Base-by-base conservation (phyloP, 2,113 vertebrate genomes). In the Leptobrachium leishanense region DNA sequence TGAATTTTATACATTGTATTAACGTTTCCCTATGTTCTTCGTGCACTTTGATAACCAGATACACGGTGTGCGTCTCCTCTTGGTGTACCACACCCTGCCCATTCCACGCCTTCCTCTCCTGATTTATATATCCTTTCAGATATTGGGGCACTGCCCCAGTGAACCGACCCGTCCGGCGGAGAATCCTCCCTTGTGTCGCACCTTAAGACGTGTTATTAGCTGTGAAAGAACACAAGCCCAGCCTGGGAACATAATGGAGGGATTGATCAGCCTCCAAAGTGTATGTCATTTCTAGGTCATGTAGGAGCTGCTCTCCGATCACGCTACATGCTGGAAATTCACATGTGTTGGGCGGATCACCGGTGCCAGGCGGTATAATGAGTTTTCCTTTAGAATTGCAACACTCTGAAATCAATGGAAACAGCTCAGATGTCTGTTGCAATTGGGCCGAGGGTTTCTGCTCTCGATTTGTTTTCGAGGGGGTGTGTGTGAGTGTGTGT, bases 31-130 rank as follows among this genome's bases (percentile, higher is more conserved):
- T n/a, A n/a, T n/a, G n/a, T n/a, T n/a, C n/a, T n/a, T n/a, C n/a
- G 20, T 31, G 20, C 20, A 31, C 20, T 31, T 31, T 31, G 20
- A 31, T 31, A 31, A 31, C 0, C 20, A 31, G 20, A 31, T 31
- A 31, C 20, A 31, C 20, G 20, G 40, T 75, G 53, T 59, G 75
- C 64, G 31, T 70, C 43, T 75, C 59, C 43, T n/a, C 43, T 69
- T 62, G 2, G 57, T n/a, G 59, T 43, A 81, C 78, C 71, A 81
- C 78, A 41, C 78, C 78, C 78, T 68, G 68, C 40, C 53, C 42
- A 67, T 57, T 43, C 40, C n/a, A 2, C 43, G 7, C 15, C 40
- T 68, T 46, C 20, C 3, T 31, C 3, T 39, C 62, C 59, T 20
- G 43, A 31, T 65, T 77, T 44, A 44, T 59, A 54, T 68, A 43